Percentiles rank a stretch among this genome's conserved stretches.
Conservation (phyloP, 1,140 invertebrate species). For the Eupristina koningsbergeri region DNA sequence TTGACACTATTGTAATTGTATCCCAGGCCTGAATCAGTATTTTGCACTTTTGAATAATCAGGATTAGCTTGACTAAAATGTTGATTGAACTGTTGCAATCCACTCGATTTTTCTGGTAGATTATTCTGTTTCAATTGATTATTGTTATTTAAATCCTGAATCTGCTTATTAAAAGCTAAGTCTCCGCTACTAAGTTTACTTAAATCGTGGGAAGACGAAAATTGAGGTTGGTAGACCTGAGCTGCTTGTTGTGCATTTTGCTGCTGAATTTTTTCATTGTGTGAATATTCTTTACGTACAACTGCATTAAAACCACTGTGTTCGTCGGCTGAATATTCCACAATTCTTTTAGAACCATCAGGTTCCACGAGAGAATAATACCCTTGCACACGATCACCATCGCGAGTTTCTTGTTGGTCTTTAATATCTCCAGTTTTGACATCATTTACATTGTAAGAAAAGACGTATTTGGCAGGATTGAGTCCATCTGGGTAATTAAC, state of each 20-base stretch:
- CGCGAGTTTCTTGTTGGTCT: constrained; percentile 53
- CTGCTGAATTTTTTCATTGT: neutral
- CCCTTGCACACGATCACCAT: constrained; percentile 54
- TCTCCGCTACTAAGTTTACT: no score
- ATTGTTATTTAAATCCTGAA: no score
- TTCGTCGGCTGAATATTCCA: constrained; percentile 66
- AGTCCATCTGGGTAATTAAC: no score
- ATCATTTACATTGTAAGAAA: constrained; percentile 55
- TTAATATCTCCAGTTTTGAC: constrained; percentile 63
- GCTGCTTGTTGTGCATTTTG: neutral
- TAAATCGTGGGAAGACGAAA: neutral
- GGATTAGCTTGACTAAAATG: no score
- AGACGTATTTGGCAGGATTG: constrained; percentile 43
- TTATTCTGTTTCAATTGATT: neutral
- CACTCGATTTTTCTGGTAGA: neutral
- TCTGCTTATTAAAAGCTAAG: neutral
- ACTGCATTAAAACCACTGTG: constrained; percentile 67
- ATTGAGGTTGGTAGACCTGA: neutral
- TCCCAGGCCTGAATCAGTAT: neutral
- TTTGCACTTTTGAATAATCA: neutral
- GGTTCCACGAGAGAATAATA: constrained; percentile 58
- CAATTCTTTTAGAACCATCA: constrained; percentile 54
- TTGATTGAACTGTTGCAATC: neutral
- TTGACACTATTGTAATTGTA: neutral
- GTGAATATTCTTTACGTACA: constrained; percentile 44